Evolutionary conservation across 2,113 vertebrate species (phyloP), one percentile per base, ranked within the genome.

Genomic region (Poeciliopsis prolifica): DNA sequence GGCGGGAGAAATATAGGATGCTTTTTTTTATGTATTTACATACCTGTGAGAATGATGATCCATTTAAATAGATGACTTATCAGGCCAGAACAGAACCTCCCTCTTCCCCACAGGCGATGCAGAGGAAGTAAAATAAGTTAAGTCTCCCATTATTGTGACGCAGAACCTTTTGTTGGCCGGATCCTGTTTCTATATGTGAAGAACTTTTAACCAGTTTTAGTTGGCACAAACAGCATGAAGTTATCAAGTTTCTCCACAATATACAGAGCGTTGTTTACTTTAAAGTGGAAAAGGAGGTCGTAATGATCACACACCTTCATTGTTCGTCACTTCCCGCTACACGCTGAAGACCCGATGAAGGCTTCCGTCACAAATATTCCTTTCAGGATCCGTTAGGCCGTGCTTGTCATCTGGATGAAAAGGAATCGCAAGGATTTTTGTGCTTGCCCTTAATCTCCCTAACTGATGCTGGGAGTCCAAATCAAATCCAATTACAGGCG

Each of bases 1-100:
- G 73, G 78, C 70, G 61, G 78, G 83, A 83, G 72, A 79, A 81
- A 88, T 75, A 79, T 73, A 87, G 76, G 71, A 75, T 86, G 80
- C 90, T 19, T 19, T 90, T 44, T 44, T 90, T 84, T 78, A 84
- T 89, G 90, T 90, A 91, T 92, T 89, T 92, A 85, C 88, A 86
- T 93, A 93, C 91, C 91, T 93, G 90, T 84, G 90, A 92, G 88
- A 89, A 88, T 65, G 81, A 87, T 24, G 83, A 88, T 81, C 81
- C 85, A 87, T 90, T 90, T 82, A 91, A 85, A 84, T 86, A 89
- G 91, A 92, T 92, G 90, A 93, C 91, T 93, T 93, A 93, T 92
- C 92, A 88, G 88, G 86, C 89, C 89, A 28, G 75, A 91, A 88
- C 91, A 93, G 87, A 92, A 79, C 90, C 92, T 82, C 87, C 70